Evolutionary conservation across 2,113 vertebrate species (phyloP).

Genomic region (Eubucco bourcierii): DNA sequence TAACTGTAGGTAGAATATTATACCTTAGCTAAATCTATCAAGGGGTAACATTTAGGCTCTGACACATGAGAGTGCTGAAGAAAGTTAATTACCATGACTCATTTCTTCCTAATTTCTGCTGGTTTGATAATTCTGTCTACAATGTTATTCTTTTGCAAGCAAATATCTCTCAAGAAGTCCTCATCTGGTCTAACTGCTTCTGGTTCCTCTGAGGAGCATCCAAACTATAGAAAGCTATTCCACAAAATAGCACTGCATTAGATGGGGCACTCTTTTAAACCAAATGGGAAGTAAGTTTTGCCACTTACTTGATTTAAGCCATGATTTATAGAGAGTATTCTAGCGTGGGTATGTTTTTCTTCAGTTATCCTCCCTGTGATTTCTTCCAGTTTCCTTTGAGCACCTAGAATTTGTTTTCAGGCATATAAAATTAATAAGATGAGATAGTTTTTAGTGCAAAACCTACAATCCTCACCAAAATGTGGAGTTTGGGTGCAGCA

Average conservation of each 20-base stretch:
- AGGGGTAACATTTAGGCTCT: conserved; percentile 47
- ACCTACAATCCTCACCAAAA: not conserved
- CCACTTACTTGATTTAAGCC: not conserved
- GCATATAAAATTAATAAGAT: not conserved
- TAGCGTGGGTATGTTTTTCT: not conserved
- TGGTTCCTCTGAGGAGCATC: not conserved
- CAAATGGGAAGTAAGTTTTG: not conserved
- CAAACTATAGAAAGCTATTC: not conserved
- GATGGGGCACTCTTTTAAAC: not conserved
- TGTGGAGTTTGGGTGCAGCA: not conserved
- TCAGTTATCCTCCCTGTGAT: not conserved
- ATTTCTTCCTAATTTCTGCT: conserved; percentile 50
- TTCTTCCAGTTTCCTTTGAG: not conserved
- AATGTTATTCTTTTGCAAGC: not conserved
- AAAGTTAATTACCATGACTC: conserved; percentile 28
- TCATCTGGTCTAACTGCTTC: not conserved
- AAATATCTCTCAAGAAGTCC: not conserved
- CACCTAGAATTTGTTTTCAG: not conserved
- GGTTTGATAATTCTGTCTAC: not conserved
- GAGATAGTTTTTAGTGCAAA: not conserved
- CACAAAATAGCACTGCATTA: not conserved
- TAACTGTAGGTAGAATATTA: conserved; percentile 17
- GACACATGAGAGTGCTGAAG: conserved; percentile 21
- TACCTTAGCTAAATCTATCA: conserved; percentile 44
- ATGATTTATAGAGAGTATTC: not conserved